Conservation (phyloP, 2,113 vertebrate species). For the Lipotes vexillifer region DNA sequence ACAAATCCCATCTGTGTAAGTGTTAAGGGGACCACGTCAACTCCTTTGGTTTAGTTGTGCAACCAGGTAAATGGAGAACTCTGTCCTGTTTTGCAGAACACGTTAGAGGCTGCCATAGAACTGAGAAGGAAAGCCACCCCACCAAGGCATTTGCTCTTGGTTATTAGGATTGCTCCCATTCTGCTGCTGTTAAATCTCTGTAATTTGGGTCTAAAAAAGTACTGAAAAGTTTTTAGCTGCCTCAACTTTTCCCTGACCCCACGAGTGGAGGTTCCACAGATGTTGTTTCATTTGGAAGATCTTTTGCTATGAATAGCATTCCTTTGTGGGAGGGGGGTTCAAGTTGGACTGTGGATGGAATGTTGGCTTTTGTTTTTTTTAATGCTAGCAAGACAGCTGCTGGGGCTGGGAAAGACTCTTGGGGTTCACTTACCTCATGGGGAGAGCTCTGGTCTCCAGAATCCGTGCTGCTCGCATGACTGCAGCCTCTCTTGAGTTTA, state of each 20-base stretch:
- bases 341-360: conserved; percentile 36
- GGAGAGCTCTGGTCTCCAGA: background rate
- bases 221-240: background rate
- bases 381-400: conserved; percentile 48
- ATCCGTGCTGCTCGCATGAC: background rate
- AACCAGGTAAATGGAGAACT: background rate
- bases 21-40: background rate
- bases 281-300: conserved; percentile 65
- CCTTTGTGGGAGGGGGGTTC: background rate
- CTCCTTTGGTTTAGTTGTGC: background rate
- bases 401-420: background rate
- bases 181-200: background rate
- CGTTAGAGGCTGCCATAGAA: background rate
- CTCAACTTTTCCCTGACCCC: conserved; percentile 51
- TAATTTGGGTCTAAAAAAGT: background rate
- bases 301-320: conserved; percentile 65
- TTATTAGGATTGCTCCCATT: background rate
- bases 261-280: conserved; percentile 38
- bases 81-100: background rate
- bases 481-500: background rate
- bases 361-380: conserved; percentile 32
- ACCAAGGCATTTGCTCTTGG: background rate
- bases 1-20: background rate
- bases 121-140: background rate
- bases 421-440: background rate